Evolutionary conservation across 30 jellyfish, hydroid and myxozoan genomes (phyloP), one percentile per base, ranked within the genome.

Genomic region (Pelagia noctiluca): DNA sequence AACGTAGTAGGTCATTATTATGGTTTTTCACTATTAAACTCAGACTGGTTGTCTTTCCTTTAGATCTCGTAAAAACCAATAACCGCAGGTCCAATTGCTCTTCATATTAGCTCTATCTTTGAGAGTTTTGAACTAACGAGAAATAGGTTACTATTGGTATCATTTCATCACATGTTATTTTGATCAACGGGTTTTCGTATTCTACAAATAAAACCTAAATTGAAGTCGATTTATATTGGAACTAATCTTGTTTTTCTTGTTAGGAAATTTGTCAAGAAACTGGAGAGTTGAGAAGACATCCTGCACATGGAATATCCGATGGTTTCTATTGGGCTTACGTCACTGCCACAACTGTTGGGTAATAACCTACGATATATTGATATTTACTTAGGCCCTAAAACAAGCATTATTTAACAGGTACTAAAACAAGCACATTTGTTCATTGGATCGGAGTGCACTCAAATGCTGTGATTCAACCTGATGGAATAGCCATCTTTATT

Each of bases 291-390:
- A 31, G 68, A 50, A 30, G 64, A 4, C 37, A 36, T 11, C 37
- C 69, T 23, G 7, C 47, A 8, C 28, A 65, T 42, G 91, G 91
- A 32, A 54, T 81, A 18, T 34, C 68, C 23, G 91, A 81, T 11
- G 91, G 91, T 18, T 81, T 65, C n/a, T 81, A 81, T 67, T 81
- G 91, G 91, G 91, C 84, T 0, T 81, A 74, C 75, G 91, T 81
- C 28, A 67, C 84, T 12, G 91, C 91, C 25, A 81, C 91, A 50
- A 81, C 91, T 22, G 91, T 81, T 13, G 91, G 91, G 91, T 81
- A 8, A 11, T 84, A 7, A 3, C 54, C 31, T 3, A n/a, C n/a
- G n/a, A n/a, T n/a, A n/a, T n/a, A n/a, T n/a, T n/a, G 76, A 3
- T 1, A 8, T 23, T 16, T 2, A 3, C 31, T 33, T 21, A 8